Conservation (phyloP, 2,797 vertebrate species). For the Heterohyrax brucei region DNA sequence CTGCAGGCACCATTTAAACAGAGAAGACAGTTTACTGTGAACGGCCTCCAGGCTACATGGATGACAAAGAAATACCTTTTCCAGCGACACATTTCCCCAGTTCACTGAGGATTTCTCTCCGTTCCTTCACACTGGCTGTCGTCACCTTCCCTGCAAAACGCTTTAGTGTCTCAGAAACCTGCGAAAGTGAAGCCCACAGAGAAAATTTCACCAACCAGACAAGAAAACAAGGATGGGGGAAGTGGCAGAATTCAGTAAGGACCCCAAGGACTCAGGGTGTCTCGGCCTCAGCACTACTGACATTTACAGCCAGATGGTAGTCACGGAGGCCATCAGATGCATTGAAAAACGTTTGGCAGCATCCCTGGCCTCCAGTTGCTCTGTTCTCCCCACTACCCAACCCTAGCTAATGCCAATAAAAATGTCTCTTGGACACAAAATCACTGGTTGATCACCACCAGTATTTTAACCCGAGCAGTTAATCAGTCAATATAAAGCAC, state of each 20-base stretch:
- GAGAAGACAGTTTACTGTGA: background rate
- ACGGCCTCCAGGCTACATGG: background rate
- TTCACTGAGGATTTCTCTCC: slow-evolving; percentile 95
- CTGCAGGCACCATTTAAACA: background rate
- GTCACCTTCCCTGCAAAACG: slow-evolving; percentile 98
- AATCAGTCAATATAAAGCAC: background rate
- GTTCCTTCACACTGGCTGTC: slow-evolving; percentile 97
- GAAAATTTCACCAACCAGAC: slow-evolving; percentile 37
- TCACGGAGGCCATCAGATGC: background rate
- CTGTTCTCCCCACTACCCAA: background rate
- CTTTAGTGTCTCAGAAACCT: slow-evolving; percentile 98
- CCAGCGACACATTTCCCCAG: slow-evolving; percentile 94
- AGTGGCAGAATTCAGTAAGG: background rate
- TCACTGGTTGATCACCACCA: background rate
- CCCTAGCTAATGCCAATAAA: background rate
- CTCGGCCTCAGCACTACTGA: background rate
- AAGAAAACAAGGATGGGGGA: background rate
- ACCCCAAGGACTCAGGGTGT: background rate
- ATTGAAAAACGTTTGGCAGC: background rate
- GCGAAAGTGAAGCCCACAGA: slow-evolving; percentile 76
- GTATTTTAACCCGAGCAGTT: slow-evolving; percentile 26
- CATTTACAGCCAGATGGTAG: background rate
- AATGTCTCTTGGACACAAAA: background rate
- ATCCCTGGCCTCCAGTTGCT: background rate
- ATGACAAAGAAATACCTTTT: slow-evolving; percentile 93